Base-by-base conservation (phyloP, 2,888 invertebrate species). In the Lacanobia oleracea region DNA sequence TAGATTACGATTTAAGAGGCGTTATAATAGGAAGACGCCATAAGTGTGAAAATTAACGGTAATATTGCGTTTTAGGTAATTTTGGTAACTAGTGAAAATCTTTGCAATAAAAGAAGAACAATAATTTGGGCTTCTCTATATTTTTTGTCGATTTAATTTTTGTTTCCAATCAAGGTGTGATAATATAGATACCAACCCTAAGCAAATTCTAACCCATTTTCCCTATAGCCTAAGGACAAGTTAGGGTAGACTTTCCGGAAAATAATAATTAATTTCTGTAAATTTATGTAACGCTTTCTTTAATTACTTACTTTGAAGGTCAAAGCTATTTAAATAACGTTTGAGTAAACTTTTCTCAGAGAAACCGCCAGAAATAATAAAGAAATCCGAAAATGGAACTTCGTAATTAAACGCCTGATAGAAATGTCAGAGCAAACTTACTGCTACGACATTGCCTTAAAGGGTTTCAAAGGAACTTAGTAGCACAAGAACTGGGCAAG, bases 1-100 rank as follows among this genome's bases (percentile, higher is more conserved):
- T 61, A 64, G 80, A 88, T 88, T 85, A 79, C 82, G 83, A 88
- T 88, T 86, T 83, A 73, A 75, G 75, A 80, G 80, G 81, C 79
- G 82, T 85, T 88, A 81, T 84, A 78, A 77, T 76, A 59, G 80
- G 78, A 67, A 40, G 74, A 77, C 77, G 67, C 12, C 23, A 33
- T 40, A 14, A 12, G 51, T 45, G 21, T 48, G 21, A 51, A 56
- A 51, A 27, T 64, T 43, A 5, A 40, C 37, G 51, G 63, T 53
- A 73, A 16, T 61, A 45, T 37, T 59, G 18, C 12, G 5, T 14
- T 59, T 51, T 16, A 33, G 33, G 33, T 33, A 5, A 23, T 10
- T 7, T 3, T 48, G 7, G 18, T 48, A 5, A 6, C 7, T 7
- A 18, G 18, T 48, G 43, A 6, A 43, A 43, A 14, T 14, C 43